Conservation (phyloP, 2,888 invertebrate genomes). For the Ophraella communa region DNA sequence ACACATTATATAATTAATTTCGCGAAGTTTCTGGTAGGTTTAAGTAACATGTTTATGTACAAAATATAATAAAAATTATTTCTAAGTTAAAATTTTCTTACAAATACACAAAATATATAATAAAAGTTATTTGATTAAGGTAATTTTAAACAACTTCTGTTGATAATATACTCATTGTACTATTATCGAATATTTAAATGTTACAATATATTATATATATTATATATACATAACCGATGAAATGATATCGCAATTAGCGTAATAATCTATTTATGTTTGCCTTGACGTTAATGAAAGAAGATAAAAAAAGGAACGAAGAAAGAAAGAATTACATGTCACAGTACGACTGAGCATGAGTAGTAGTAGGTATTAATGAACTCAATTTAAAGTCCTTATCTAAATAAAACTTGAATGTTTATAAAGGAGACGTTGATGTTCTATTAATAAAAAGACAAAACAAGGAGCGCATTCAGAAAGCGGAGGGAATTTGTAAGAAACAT, state of each 20-base stretch:
- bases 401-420: constrained; percentile 28
- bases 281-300: background rate
- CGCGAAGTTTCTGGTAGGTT: too few relatives aligned
- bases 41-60: too few relatives aligned
- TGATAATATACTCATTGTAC: too few relatives aligned
- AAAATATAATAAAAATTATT: too few relatives aligned
- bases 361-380: constrained; percentile 45
- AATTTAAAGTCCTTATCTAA: constrained; percentile 23
- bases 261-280: background rate
- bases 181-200: too few relatives aligned
- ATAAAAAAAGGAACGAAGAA: background rate
- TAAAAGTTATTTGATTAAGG: too few relatives aligned
- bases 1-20: too few relatives aligned
- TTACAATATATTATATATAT: too few relatives aligned
- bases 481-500: constrained; percentile 36
- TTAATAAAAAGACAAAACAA: constrained; percentile 25
- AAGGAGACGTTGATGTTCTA: constrained; percentile 17
- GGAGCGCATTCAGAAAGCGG: constrained; percentile 31
- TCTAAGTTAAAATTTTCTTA: too few relatives aligned
- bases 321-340: background rate
- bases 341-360: background rate
- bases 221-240: background rate
- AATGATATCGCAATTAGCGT: background rate
- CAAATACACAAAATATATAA: too few relatives aligned
- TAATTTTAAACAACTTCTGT: too few relatives aligned